phyloP scores from a whole-genome alignment of 2,797 vertebrate species.

The Gambelia wislizenii region DNA sequence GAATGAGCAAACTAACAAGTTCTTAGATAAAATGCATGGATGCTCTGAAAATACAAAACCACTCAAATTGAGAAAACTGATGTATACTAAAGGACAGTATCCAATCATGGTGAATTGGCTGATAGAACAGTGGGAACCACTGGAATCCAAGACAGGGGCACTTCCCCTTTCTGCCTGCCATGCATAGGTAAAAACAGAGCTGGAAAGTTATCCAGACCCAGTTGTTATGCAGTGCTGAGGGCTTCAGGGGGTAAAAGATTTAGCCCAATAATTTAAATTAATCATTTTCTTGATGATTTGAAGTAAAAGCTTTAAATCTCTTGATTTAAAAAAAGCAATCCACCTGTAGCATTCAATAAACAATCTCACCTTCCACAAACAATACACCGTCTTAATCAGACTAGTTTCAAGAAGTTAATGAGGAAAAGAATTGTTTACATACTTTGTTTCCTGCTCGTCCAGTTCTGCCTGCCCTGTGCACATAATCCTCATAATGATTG shows the following conservation, averaged over 20 bases:
- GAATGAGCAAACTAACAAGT: too few species aligned
- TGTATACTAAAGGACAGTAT: not conserved
- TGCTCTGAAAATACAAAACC: not conserved
- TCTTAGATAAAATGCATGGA: not conserved
- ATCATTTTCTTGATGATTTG: not conserved
- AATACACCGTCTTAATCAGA: not conserved
- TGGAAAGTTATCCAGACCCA: too few species aligned
- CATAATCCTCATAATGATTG: constrained; percentile 99
- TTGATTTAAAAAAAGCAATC: not conserved
- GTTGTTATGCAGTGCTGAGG: too few species aligned
- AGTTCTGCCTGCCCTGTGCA: constrained; percentile 95
- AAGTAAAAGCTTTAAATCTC: not conserved
- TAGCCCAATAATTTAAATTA: not conserved
- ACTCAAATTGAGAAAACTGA: not conserved
- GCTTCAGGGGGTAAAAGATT: too few species aligned
- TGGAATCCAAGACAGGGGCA: too few species aligned
- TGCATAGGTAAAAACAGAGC: too few species aligned
- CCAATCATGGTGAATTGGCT: too few species aligned
- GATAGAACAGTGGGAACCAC: too few species aligned
- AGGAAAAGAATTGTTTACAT: constrained; percentile 25
- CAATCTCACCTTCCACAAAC: not conserved
- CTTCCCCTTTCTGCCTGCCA: too few species aligned
- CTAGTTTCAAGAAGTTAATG: not conserved
- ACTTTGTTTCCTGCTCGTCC: constrained; percentile 98
- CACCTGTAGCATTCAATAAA: not conserved